phyloP scores from a whole-genome alignment of 2,888 invertebrate genomes.

The Hyposoter dolosus region DNA sequence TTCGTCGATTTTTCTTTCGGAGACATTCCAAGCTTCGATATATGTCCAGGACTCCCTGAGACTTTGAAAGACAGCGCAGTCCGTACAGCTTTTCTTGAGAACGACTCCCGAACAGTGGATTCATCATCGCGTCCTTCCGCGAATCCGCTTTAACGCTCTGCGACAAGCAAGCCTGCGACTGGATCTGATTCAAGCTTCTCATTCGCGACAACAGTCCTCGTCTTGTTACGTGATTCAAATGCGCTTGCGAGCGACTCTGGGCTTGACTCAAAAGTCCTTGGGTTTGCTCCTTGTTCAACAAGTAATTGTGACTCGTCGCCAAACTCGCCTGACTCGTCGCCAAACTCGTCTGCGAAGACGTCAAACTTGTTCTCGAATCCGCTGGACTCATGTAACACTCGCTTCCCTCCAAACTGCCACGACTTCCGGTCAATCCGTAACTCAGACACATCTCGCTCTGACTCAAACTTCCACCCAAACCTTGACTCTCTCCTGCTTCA shows the following conservation, averaged over 20 bases:
- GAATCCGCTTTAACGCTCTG: slow-evolving; percentile 71
- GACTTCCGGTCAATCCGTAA: slow-evolving; percentile 78
- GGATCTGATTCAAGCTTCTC: slow-evolving; percentile 82
- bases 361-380: slow-evolving; percentile 80
- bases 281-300: slow-evolving; percentile 83
- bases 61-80: slow-evolving; percentile 84
- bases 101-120: slow-evolving; percentile 81
- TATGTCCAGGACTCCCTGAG: slow-evolving; percentile 85
- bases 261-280: slow-evolving; percentile 81
- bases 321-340: slow-evolving; percentile 72
- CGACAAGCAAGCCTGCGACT: slow-evolving; percentile 83
- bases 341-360: slow-evolving; percentile 81
- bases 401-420: slow-evolving; percentile 73
- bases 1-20: slow-evolving; percentile 74
- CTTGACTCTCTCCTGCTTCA: slow-evolving; percentile 68
- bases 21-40: slow-evolving; percentile 83
- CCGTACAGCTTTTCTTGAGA: slow-evolving; percentile 86
- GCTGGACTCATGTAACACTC: slow-evolving; percentile 80
- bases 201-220: slow-evolving; percentile 81
- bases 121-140: slow-evolving; percentile 73
- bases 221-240: slow-evolving; percentile 78
- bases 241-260: slow-evolving; percentile 82
- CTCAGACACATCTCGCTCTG: slow-evolving; percentile 85
- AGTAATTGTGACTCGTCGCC: slow-evolving; percentile 79
- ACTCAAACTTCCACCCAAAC: slow-evolving; percentile 81